Evolutionary conservation across 2,113 vertebrate species (phyloP).

Genomic region (Edolisoma coerulescens): DNA sequence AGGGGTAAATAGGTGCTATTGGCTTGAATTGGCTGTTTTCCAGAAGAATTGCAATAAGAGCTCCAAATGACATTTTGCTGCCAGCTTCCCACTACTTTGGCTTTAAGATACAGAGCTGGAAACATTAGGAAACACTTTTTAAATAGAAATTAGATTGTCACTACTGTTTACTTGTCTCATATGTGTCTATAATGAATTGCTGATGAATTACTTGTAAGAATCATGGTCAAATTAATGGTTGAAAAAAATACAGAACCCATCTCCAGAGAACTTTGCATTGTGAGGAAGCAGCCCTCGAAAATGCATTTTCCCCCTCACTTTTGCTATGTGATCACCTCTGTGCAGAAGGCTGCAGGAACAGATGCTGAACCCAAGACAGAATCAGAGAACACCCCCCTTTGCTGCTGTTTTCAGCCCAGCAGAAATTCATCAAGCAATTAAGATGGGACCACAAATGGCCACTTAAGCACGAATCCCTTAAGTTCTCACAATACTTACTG

Average conservation of each 20-base stretch:
- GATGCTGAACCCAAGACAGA: neutral
- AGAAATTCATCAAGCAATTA: neutral
- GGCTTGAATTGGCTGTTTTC: neutral
- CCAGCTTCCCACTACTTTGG: neutral
- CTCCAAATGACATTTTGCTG: neutral
- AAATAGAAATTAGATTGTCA: accelerated
- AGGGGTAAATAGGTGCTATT: neutral
- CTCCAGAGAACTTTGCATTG: neutral
- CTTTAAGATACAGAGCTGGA: neutral
- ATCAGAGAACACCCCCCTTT: neutral
- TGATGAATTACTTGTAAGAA: neutral
- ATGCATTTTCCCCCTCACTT: neutral
- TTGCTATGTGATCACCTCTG: neutral
- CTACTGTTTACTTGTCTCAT: neutral
- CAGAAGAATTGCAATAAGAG: neutral
- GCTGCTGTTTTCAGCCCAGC: neutral
- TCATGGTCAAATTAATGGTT: neutral
- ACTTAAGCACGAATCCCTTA: neutral
- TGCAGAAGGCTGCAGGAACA: neutral
- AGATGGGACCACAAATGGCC: neutral
- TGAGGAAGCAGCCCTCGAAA: neutral
- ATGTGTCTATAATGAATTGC: neutral
- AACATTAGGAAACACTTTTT: neutral
- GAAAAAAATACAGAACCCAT: neutral
- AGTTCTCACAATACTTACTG: constrained; percentile 75